Percentiles rank a stretch among this genome's conserved stretches.
These are phyloP conservation scores for Cyphomyrmex costatus DNA, from an alignment of 1,140 invertebrate genomes.

Conservation along the genomic window DNA sequence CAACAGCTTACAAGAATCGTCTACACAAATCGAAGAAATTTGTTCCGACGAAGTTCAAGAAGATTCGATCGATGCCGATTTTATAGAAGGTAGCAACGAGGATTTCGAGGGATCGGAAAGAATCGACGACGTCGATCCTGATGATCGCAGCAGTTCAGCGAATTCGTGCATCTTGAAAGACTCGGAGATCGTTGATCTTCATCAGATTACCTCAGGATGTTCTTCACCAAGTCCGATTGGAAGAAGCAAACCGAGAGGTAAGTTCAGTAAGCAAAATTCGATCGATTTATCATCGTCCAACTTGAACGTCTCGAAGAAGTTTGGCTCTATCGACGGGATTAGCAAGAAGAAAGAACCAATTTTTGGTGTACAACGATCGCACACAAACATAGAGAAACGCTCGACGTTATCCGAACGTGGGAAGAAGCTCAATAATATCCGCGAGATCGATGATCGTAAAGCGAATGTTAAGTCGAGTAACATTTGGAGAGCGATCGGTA, in stretches of 20 bases:
- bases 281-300: conserved; percentile 70
- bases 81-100: conserved; percentile 59
- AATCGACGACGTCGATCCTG: conserved; percentile 44
- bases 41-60: conserved; percentile 74
- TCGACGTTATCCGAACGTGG: conserved; percentile 5
- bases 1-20: conserved; percentile 62
- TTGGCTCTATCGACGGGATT: conserved; percentile 76
- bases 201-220: background rate
- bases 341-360: conserved; percentile 52
- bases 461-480: background rate
- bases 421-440: conserved; percentile 77
- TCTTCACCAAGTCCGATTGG: background rate
- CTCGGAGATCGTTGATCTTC: conserved; percentile 33
- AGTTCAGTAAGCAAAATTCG: conserved; percentile 78
- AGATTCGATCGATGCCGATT: conserved; percentile 70
- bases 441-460: conserved; percentile 74
- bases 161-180: conserved; percentile 46
- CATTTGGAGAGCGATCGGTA: conserved; percentile 63
- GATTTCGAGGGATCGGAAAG: conserved; percentile 43
- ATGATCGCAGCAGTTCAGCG: conserved; percentile 39
- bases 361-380: conserved; percentile 68
- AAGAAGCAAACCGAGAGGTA: conserved; percentile 41
- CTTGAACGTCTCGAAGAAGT: conserved; percentile 68
- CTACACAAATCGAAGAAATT: conserved; percentile 80
- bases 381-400: conserved; percentile 72